A percentile compares a stretch with the other conserved stretches of the same genome.
Evolutionary conservation across 1,140 invertebrate species (phyloP).

Genomic region (Homarus americanus): DNA sequence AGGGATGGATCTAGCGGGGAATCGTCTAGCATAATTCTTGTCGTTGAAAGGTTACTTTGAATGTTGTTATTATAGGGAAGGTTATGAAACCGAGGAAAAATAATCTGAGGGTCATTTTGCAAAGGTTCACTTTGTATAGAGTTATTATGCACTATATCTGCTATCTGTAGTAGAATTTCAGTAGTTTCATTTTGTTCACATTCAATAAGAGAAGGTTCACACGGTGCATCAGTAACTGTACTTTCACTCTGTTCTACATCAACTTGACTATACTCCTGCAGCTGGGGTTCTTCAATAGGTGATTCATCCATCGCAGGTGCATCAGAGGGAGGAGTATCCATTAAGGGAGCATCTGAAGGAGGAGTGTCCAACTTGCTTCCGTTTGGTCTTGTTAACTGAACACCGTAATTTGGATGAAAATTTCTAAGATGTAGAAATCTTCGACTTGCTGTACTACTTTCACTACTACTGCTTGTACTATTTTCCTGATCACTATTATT

Average conservation of each 20-base stretch:
- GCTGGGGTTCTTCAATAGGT: slow-evolving; percentile 9
- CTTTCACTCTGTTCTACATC: slow-evolving; percentile 15
- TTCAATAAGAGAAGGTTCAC: slow-evolving; percentile 39
- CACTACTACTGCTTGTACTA: slow-evolving; percentile 69
- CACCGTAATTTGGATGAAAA: slow-evolving; percentile 41
- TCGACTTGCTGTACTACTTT: slow-evolving; percentile 58
- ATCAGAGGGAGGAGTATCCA: slow-evolving; percentile 65
- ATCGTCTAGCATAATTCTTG: slow-evolving; percentile 43
- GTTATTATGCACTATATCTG: slow-evolving; percentile 27
- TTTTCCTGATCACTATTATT: slow-evolving; percentile 62
- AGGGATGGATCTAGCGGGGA: slow-evolving; percentile 12
- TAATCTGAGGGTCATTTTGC: slow-evolving; percentile 11
- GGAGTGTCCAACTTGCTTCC: slow-evolving; percentile 58
- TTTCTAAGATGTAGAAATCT: slow-evolving; percentile 54
- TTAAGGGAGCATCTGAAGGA: slow-evolving; percentile 55
- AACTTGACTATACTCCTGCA: not conserved
- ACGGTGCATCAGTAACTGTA: slow-evolving; percentile 33
- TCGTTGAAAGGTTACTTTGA: slow-evolving; percentile 17
- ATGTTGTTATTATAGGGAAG: slow-evolving; percentile 15
- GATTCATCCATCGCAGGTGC: slow-evolving; percentile 38
- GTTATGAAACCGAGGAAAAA: slow-evolving; percentile 1
- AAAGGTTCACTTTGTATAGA: slow-evolving; percentile 35
- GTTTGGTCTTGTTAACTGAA: slow-evolving; percentile 24
- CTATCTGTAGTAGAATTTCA: slow-evolving; percentile 40
- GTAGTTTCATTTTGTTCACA: slow-evolving; percentile 39